These are phyloP conservation scores for Limnephilus rhombicus DNA, from an alignment of 2,888 invertebrate species.

Conservation along the genomic window DNA sequence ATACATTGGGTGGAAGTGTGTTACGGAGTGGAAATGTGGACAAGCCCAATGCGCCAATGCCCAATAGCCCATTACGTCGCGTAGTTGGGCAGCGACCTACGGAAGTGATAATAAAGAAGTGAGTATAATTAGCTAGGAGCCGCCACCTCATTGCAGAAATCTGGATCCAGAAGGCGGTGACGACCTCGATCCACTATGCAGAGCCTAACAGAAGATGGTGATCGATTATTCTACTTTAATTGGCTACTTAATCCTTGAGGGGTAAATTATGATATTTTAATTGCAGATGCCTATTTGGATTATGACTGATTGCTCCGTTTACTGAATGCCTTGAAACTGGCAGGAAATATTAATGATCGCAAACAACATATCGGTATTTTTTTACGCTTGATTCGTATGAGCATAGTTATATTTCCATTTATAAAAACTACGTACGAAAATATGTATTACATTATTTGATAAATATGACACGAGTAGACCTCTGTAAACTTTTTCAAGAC, in stretches of 20 bases:
- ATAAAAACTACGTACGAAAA: background rate
- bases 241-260: background rate
- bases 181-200: conserved; percentile 22
- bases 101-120: conserved; percentile 44
- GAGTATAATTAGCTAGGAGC: conserved; percentile 22
- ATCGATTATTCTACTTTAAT: background rate
- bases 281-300: background rate
- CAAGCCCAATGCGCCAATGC: background rate
- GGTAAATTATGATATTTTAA: background rate
- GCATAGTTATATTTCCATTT: background rate
- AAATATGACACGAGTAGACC: too few relatives aligned
- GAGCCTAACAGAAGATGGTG: conserved; percentile 30
- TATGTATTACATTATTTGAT: background rate
- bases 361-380: background rate
- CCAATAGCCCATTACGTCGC: background rate
- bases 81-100: conserved; percentile 2
- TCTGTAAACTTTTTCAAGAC: background rate
- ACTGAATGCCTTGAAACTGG: background rate
- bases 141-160: conserved; percentile 30
- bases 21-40: background rate
- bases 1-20: background rate
- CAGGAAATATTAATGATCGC: background rate
- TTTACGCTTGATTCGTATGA: background rate
- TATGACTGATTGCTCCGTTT: conserved; percentile 1
- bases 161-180: conserved; percentile 16